Conservation (phyloP, 2,797 vertebrate species). For the Mastacembelus armatus region DNA sequence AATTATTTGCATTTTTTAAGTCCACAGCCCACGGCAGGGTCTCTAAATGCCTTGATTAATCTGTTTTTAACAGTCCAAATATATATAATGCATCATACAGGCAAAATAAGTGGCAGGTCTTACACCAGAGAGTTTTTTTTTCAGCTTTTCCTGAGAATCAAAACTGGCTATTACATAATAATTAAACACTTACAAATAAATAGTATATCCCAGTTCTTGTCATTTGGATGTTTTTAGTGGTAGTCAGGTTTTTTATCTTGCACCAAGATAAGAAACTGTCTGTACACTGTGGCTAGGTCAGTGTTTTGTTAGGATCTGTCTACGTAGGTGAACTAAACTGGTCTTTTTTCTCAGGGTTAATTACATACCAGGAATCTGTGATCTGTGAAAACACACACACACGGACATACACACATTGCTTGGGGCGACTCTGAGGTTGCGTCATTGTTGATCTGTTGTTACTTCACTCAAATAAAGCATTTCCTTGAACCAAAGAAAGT, state of each 20-base stretch:
- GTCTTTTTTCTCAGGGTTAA: constrained; percentile 10
- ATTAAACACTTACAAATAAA: too few relatives aligned
- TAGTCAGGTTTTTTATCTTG: neutral
- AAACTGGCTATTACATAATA: neutral
- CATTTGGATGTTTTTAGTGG: neutral
- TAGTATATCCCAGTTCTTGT: neutral
- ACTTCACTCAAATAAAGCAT: constrained; percentile 6
- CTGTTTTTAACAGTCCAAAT: too few relatives aligned
- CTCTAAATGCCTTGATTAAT: too few relatives aligned
- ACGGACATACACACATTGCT: neutral
- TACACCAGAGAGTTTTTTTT: neutral
- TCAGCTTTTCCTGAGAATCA: neutral
- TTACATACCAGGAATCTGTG: constrained; percentile 35
- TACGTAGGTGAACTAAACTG: constrained; percentile 10
- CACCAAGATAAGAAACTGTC: too few relatives aligned
- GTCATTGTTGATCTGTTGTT: neutral
- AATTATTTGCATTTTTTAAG: neutral
- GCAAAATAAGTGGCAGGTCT: too few relatives aligned
- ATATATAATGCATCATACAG: too few relatives aligned
- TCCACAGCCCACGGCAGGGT: too few relatives aligned
- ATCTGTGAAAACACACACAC: constrained; percentile 15
- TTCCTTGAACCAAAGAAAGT: constrained; percentile 8
- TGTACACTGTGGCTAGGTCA: too few relatives aligned
- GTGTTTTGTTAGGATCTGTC: too few relatives aligned
- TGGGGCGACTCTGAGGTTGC: constrained; percentile 5